These are phyloP conservation scores for Thunnus albacares DNA, from an alignment of 2,797 vertebrate species.

Conservation along the genomic window DNA sequence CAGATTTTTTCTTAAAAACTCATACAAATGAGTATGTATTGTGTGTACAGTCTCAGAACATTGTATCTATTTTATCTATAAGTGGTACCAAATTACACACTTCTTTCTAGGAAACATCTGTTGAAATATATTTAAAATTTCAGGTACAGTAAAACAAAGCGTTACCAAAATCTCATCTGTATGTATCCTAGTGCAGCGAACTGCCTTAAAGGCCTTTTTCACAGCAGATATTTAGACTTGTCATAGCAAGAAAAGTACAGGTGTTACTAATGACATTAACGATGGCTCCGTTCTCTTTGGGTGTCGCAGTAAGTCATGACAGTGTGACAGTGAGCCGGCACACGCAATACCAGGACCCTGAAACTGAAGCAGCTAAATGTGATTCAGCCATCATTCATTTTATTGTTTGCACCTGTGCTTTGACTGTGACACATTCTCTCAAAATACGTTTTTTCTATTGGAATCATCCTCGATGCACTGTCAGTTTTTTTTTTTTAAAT, in stretches of 20 bases:
- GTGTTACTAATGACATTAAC: background rate
- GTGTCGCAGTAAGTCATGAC: background rate
- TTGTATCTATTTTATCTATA: background rate
- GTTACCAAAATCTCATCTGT: background rate
- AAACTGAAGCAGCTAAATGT: background rate
- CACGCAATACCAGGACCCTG: no score
- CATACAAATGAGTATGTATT: background rate
- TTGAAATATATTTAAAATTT: background rate
- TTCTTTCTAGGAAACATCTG: background rate
- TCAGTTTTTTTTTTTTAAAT: no score
- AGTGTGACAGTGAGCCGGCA: background rate
- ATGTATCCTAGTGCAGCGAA: background rate
- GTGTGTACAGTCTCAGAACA: background rate
- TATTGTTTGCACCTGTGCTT: background rate
- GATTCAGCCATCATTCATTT: background rate
- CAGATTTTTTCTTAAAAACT: background rate
- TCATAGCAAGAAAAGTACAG: background rate
- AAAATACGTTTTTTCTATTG: background rate
- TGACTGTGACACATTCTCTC: no score
- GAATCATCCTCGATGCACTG: background rate
- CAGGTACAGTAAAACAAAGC: no score
- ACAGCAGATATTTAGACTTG: no score
- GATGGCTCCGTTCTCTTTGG: background rate
- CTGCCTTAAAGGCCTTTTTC: no score
- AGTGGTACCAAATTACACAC: background rate